Conservation (phyloP, 2,113 vertebrate species). For the Tragelaphus imberbis region DNA sequence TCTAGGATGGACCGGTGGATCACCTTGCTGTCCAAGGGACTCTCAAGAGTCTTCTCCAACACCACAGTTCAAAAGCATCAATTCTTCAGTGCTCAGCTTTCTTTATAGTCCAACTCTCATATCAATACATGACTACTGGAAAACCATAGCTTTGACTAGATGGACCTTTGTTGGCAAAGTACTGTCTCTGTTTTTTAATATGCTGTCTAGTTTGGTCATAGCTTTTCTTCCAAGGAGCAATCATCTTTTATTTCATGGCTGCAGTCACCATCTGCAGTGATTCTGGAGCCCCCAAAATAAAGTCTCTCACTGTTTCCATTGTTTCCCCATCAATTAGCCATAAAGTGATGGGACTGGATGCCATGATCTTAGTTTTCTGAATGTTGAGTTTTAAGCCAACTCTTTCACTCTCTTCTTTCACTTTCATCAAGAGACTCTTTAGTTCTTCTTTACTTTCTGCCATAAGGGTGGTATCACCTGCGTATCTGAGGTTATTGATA, state of each 20-base stretch:
- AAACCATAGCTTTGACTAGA: neutral
- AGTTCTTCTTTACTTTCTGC: neutral
- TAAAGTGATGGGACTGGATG: neutral
- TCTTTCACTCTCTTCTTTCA: neutral
- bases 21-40: neutral
- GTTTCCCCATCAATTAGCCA: neutral
- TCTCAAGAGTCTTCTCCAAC: neutral
- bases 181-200: neutral
- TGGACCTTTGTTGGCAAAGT: neutral
- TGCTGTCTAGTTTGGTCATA: neutral
- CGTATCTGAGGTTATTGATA: neutral
- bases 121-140: neutral
- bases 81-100: neutral
- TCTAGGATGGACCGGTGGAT: neutral
- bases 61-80: neutral
- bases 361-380: neutral
- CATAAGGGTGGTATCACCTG: neutral
- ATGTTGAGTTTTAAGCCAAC: neutral
- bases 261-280: neutral
- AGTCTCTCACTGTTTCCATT: neutral
- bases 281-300: neutral
- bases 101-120: neutral
- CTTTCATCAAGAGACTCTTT: neutral
- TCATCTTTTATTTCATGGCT: neutral
- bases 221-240: neutral